A percentile compares a stretch with the other conserved stretches of the same genome.
Conservation (phyloP, 2,113 vertebrate species). For the Phalacrocorax pelagicus region DNA sequence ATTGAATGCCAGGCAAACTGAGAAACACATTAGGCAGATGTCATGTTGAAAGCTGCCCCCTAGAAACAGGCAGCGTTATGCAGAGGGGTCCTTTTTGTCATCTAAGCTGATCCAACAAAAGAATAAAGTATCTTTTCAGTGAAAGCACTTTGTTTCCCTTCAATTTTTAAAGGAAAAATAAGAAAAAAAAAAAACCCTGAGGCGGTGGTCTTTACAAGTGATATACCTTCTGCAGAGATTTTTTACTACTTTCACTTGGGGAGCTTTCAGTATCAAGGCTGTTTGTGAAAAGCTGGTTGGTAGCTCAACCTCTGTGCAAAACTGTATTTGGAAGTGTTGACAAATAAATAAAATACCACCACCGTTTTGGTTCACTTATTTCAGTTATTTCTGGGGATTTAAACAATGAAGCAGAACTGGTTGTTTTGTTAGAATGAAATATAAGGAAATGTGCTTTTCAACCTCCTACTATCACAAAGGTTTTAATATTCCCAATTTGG, state of each 20-base stretch:
- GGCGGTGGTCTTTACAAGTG: accelerated
- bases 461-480: not conserved
- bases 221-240: not conserved
- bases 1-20: not conserved
- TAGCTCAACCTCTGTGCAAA: not conserved
- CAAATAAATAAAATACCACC: not conserved
- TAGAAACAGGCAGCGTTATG: not conserved
- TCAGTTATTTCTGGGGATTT: not conserved
- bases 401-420: not conserved
- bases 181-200: not conserved
- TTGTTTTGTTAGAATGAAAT: not conserved
- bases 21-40: constrained; percentile 1
- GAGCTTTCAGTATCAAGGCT: not conserved
- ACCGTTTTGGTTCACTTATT: not conserved
- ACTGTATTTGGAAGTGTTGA: not conserved
- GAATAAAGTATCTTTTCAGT: not conserved
- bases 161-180: not conserved
- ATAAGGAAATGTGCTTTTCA: not conserved
- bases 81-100: not conserved
- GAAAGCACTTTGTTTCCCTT: not conserved
- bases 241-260: accelerated
- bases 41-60: not conserved
- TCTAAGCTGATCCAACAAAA: not conserved
- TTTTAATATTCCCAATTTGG: not conserved
- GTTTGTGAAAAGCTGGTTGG: not conserved